Evolutionary conservation across 2,888 invertebrate species (phyloP), one percentile per base, ranked within the genome.

Genomic region (Galerucella nymphaeae): DNA sequence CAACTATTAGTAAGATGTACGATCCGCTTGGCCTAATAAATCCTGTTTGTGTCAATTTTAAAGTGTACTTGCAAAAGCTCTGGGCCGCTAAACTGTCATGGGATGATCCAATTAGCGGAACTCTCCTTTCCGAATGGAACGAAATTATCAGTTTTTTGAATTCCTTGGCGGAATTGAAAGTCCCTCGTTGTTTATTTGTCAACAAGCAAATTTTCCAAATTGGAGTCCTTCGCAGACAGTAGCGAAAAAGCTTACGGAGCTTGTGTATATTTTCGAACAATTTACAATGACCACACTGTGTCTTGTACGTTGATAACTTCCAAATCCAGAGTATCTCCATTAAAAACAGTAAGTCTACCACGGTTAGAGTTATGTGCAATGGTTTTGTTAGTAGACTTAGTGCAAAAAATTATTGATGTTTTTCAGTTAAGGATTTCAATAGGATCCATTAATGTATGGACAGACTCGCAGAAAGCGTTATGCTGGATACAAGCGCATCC

Each of bases 291-390:
- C n/a, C n/a, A n/a, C 23, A 23, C 23, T 23, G 23, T 23, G 23
- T 23, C 23, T 3, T 23, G 23, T 23, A 23, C 23, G 23, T 23
- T 23, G 23, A 23, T 23, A 23, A 23, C 23, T 23, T 23, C 23
- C 23, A 23, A n/a, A n/a, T n/a, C n/a, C n/a, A n/a, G n/a, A 23
- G 23, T 65, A 16, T 42, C 70, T n/a, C 64, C 70, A 11, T 6
- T 57, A 45, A 70, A 70, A 65, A 70, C 58, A 16, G 48, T 70
- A 30, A 65, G 48, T 30, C 16, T 70, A 18, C 70, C 70, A 16
- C 38, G 64, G n/a, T 58, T 70, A n/a, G n/a, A n/a, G n/a, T n/a
- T n/a, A n/a, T n/a, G n/a, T n/a, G n/a, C n/a, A n/a, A n/a, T n/a
- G n/a, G 45, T 65, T 58, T 63, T 70, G 13, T n/a, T 70, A 48